Percentiles rank a stretch among this genome's conserved stretches.
phyloP scores from a whole-genome alignment of 1,140 invertebrate genomes.

The Glossosoma conforme region DNA sequence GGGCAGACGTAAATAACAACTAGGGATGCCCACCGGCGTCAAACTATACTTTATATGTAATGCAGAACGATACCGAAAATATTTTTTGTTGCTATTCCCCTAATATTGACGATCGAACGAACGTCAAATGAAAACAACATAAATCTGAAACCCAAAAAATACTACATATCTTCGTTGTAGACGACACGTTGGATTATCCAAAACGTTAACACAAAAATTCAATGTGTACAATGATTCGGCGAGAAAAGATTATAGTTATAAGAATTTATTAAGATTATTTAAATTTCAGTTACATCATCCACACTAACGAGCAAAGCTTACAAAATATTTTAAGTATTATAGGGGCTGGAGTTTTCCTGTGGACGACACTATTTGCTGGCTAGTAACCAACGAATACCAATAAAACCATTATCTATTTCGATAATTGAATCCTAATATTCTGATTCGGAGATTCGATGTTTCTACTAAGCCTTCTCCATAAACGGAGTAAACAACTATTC shows the following conservation, averaged over 20 bases:
- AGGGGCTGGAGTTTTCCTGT: too few species aligned
- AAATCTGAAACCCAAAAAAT: too few species aligned
- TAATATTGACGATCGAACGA: neutral
- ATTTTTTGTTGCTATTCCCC: neutral
- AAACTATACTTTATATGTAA: neutral
- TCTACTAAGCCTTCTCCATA: neutral
- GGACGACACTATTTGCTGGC: neutral
- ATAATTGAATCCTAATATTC: slow-evolving; percentile 10
- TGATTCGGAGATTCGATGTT: slow-evolving; percentile 1
- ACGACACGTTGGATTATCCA: too few species aligned
- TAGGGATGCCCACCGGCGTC: slow-evolving; percentile 1
- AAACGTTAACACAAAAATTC: too few species aligned
- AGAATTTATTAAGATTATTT: neutral
- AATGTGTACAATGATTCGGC: too few species aligned
- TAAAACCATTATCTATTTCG: slow-evolving; percentile 12
- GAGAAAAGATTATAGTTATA: neutral
- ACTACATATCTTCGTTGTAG: too few species aligned
- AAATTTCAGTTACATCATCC: neutral
- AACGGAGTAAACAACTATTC: neutral
- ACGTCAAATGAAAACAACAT: neutral
- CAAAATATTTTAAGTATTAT: too few species aligned
- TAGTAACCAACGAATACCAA: neutral
- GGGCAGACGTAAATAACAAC: neutral
- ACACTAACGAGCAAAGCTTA: too few species aligned
- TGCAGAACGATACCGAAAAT: neutral